Conservation (phyloP, 1,140 invertebrate genomes). For the Solen grandis region DNA sequence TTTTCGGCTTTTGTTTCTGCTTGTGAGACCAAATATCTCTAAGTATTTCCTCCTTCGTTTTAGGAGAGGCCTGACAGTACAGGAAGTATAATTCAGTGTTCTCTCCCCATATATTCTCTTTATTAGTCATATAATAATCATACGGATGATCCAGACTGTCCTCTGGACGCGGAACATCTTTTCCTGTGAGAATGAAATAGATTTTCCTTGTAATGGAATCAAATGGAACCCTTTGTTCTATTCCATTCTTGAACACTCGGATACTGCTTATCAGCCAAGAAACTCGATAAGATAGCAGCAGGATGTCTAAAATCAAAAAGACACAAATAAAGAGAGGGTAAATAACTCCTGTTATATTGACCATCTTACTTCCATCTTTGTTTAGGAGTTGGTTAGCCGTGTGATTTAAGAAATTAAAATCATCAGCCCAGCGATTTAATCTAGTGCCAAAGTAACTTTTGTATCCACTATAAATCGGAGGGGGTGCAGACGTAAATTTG, state of each 20-base stretch:
- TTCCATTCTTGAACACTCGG: constrained; percentile 63
- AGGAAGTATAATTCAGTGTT: constrained; percentile 64
- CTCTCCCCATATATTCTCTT: constrained; percentile 59
- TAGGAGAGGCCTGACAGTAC: constrained; percentile 67
- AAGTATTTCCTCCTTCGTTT: constrained; percentile 73
- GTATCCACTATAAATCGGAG: not conserved
- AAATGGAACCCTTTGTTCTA: constrained; percentile 70
- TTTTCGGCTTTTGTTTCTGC: constrained; percentile 58
- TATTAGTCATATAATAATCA: constrained; percentile 61
- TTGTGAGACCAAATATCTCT: constrained; percentile 73
- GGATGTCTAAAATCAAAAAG: constrained; percentile 68
- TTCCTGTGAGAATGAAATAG: constrained; percentile 71
- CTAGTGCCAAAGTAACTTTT: constrained; percentile 4
- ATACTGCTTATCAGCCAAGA: constrained; percentile 65
- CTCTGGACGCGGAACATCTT: constrained; percentile 59
- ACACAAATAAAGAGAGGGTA: constrained; percentile 67
- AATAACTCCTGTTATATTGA: constrained; percentile 53
- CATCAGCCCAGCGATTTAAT: not conserved
- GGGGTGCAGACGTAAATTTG: constrained; percentile 19
- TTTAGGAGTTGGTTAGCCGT: not conserved
- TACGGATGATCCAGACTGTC: constrained; percentile 63
- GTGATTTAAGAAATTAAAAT: not conserved
- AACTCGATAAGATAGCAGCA: constrained; percentile 68
- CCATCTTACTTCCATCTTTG: constrained; percentile 24
- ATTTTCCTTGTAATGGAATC: constrained; percentile 72